Conservation (phyloP, 2,797 vertebrate species). For the Smutsia gigantea region DNA sequence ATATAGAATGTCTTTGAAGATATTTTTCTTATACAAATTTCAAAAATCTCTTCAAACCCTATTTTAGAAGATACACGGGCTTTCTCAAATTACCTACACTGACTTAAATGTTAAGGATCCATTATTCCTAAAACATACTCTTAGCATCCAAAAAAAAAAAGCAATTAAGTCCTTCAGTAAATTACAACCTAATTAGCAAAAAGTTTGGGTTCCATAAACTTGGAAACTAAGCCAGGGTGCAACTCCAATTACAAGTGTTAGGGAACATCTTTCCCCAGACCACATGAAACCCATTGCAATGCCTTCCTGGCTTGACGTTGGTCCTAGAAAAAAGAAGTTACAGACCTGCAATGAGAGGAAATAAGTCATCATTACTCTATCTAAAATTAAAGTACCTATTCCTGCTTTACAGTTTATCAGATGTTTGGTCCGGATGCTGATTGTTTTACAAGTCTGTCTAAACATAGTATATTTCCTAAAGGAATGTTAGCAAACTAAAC, state of each 20-base stretch:
- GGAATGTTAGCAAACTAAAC: constrained; percentile 56
- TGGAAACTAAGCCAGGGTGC: background rate
- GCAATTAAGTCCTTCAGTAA: background rate
- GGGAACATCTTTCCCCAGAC: background rate
- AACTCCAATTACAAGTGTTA: background rate
- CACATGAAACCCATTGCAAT: background rate
- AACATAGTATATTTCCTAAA: constrained; percentile 75
- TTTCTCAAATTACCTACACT: background rate
- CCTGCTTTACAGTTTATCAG: constrained; percentile 71
- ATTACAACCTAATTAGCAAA: constrained; percentile 20
- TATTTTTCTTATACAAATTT: constrained; percentile 20
- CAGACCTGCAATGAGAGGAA: constrained; percentile 67
- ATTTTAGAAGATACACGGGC: background rate
- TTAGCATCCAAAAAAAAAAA: background rate
- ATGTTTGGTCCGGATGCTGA: constrained; percentile 65
- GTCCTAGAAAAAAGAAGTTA: constrained; percentile 59
- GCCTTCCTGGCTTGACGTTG: background rate
- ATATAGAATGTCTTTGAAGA: constrained; percentile 11
- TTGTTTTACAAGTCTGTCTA: constrained; percentile 70
- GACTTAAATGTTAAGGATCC: background rate
- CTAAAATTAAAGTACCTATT: constrained; percentile 75
- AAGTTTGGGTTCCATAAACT: background rate
- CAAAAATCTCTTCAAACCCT: background rate
- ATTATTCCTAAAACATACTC: background rate
- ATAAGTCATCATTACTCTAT: constrained; percentile 70